Base-by-base conservation (phyloP, 2,113 vertebrate genomes). In the Catharus minimus region DNA sequence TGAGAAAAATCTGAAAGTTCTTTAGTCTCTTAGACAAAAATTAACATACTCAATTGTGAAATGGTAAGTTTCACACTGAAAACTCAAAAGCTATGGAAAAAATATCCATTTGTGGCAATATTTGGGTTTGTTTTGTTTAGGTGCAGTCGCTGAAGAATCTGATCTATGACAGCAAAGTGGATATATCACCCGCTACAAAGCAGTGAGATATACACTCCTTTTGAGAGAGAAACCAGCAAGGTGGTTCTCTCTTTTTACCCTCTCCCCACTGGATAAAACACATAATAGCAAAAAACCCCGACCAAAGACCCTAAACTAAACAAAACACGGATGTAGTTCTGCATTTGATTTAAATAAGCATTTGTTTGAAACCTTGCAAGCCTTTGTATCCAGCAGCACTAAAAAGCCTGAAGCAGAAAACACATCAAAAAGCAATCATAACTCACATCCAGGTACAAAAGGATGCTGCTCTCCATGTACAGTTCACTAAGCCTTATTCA, bases 351-450 rank as follows among this genome's bases (percentile, higher is more conserved):
- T 76, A 90, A 86, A 71, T 55, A 71, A 66, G 22, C 8, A 13
- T 83, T 88, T 89, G 44, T 72, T 93, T 88, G 55, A 83, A 87
- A 75, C 30, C 23, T 75, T 79, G 58, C 22, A 90, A 77, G 21
- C n/a, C 39, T 44, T 83, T 2, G 9, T 66, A 58, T 49, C 39
- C 44, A 71, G n/a, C 44, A 90, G 39, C 39, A 78, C 32, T 71
- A 71, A 77, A 77, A 90, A 69, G 30, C 55, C 52, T 69, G 47
- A 67, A 88, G 53, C 27, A 71, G 39, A 52, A 90, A 36, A 44
- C 7, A 53, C 32, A 9, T 72, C 1, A 73, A 68, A 82, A 76
- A 77, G 15, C 83, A 78, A 78, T 78, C 24, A 2, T 71, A 52
- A 52, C 27, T 55, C 56, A 28, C 22, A 71, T n/a, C 15, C 77